These are phyloP conservation scores for Plecturocebus donacophilus DNA, from an alignment of 2,113 vertebrate species.

Conservation along the genomic window DNA sequence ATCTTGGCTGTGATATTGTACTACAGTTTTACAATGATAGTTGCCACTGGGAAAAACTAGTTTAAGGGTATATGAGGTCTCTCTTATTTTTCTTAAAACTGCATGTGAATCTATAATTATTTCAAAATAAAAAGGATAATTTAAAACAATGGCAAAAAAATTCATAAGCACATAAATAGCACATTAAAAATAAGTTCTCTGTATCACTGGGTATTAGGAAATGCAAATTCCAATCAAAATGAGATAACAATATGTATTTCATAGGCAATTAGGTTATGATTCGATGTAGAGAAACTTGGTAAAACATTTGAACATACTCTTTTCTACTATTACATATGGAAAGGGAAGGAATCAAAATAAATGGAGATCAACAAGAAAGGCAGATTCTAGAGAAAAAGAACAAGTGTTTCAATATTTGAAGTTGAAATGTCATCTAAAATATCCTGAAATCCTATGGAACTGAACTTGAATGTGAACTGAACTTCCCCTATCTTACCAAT, in stretches of 20 bases:
- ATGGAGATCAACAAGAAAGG: neutral
- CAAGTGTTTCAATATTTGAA: neutral
- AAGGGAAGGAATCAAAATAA: neutral
- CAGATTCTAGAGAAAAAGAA: neutral
- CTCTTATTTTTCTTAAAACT: neutral
- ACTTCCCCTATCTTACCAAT: neutral
- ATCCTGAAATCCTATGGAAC: neutral
- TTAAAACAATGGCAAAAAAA: neutral
- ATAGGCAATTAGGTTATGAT: neutral
- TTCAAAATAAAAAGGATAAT: neutral
- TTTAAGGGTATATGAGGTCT: neutral
- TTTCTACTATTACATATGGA: neutral
- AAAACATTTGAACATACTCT: neutral
- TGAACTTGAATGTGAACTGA: neutral
- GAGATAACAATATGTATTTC: neutral
- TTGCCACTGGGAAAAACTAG: neutral
- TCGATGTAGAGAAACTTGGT: neutral
- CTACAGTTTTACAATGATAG: neutral
- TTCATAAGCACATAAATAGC: neutral
- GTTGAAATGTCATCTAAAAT: neutral
- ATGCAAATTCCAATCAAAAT: neutral
- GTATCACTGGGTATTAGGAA: neutral
- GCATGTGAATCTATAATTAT: neutral
- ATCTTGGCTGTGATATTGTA: neutral
- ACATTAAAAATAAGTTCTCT: neutral